Percentiles rank a stretch among this genome's conserved stretches.
phyloP scores from a whole-genome alignment of 2,113 vertebrate species.

The Mirza zaza region DNA sequence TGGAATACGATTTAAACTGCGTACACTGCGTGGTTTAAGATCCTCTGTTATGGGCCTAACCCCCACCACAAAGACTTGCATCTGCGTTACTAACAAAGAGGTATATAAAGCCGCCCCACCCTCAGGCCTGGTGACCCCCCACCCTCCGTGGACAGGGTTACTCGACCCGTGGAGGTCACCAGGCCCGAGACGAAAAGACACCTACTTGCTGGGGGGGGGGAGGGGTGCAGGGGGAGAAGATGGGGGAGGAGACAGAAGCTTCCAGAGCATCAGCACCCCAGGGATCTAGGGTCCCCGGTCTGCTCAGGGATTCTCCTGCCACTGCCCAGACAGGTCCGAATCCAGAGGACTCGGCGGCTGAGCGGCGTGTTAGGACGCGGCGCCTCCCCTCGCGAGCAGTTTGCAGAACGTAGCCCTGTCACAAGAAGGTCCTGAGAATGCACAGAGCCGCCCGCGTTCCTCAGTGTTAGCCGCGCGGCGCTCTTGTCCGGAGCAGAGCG shows the following conservation, averaged over 20 bases:
- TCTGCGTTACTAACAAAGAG: slow-evolving; percentile 87
- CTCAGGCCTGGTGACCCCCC: slow-evolving; percentile 79
- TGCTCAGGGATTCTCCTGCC: slow-evolving; percentile 59
- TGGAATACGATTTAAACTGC: slow-evolving; percentile 81
- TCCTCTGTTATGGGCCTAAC: slow-evolving; percentile 81
- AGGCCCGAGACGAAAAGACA: slow-evolving; percentile 61
- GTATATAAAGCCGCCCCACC: slow-evolving; percentile 85
- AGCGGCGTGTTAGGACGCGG: slow-evolving; percentile 46
- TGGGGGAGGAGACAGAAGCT: neutral
- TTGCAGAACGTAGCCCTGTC: slow-evolving; percentile 85
- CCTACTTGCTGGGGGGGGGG: slow-evolving; percentile 62
- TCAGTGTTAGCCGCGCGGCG: slow-evolving; percentile 84
- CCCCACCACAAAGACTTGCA: slow-evolving; percentile 82
- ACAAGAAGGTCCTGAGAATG: slow-evolving; percentile 88
- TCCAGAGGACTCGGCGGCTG: slow-evolving; percentile 73
- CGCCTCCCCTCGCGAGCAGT: slow-evolving; percentile 82
- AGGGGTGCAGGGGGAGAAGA: neutral
- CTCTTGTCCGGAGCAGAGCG: slow-evolving; percentile 74
- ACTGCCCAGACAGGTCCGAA: slow-evolving; percentile 54
- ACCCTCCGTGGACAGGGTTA: slow-evolving; percentile 62
- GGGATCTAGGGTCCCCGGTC: slow-evolving; percentile 45
- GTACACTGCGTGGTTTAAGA: slow-evolving; percentile 85
- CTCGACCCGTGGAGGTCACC: neutral
- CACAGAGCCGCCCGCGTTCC: slow-evolving; percentile 81
- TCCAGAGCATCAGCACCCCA: slow-evolving; percentile 58